A percentile compares a stretch with the other conserved stretches of the same genome.
phyloP scores from a whole-genome alignment of 2,888 invertebrate genomes.

The Mythimna impura region DNA sequence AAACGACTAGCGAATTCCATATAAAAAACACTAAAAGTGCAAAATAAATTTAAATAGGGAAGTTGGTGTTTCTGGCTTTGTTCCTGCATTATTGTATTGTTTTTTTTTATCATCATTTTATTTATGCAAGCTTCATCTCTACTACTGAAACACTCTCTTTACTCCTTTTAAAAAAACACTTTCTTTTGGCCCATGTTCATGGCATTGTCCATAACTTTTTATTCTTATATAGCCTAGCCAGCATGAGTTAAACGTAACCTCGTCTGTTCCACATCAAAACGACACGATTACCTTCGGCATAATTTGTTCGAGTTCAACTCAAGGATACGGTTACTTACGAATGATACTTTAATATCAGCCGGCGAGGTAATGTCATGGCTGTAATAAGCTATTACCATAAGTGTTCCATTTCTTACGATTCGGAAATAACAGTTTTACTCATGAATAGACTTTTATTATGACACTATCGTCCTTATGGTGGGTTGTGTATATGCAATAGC shows the following conservation, averaged over 20 bases:
- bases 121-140: too few species aligned
- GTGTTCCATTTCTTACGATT: slow-evolving; percentile 17
- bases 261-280: slow-evolving; percentile 8
- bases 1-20: too few species aligned
- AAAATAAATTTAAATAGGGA: too few species aligned
- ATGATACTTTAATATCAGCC: slow-evolving; percentile 20
- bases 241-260: background rate
- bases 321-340: slow-evolving; percentile 9
- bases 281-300: slow-evolving; percentile 10
- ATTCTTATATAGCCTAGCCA: background rate
- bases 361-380: slow-evolving; percentile 13
- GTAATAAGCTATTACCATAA: slow-evolving; percentile 35
- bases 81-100: too few species aligned
- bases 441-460: background rate
- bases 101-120: too few species aligned
- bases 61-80: too few species aligned
- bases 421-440: slow-evolving; percentile 5
- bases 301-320: slow-evolving; percentile 25
- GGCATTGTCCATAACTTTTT: background rate
- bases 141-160: too few species aligned
- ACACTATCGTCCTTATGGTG: background rate
- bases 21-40: too few species aligned
- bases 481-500: too few species aligned
- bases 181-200: background rate
- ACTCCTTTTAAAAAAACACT: background rate